Percentiles rank a stretch among this genome's conserved stretches.
Conservation (phyloP, 2,888 invertebrate genomes). For the Adelphocoris suturalis region DNA sequence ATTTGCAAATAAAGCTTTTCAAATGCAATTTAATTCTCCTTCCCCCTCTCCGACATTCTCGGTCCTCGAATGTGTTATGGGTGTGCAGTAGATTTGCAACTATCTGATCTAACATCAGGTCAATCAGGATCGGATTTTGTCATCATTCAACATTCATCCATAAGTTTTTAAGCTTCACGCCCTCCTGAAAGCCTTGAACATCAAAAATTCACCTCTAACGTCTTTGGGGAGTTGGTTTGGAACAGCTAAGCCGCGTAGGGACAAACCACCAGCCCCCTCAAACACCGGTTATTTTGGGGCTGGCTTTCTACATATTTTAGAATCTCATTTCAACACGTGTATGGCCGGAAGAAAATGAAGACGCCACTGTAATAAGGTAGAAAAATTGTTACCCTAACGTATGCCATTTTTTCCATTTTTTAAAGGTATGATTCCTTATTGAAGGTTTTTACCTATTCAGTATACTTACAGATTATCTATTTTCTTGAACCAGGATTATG, state of each 20-base stretch:
- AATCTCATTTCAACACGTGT: conserved; percentile 18
- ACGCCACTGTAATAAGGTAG: background rate
- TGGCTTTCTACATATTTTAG: conserved; percentile 5
- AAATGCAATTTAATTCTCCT: too few relatives aligned
- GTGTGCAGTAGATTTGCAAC: too few relatives aligned
- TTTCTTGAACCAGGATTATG: too few relatives aligned
- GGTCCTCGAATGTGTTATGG: too few relatives aligned
- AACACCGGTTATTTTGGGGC: conserved; percentile 9
- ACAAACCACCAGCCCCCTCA: background rate
- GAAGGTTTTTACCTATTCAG: too few relatives aligned
- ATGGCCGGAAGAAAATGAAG: background rate
- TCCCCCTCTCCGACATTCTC: too few relatives aligned
- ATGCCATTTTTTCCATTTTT: too few relatives aligned
- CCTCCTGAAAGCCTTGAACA: background rate
- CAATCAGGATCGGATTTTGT: background rate
- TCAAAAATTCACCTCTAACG: background rate
- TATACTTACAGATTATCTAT: too few relatives aligned
- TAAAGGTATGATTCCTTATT: too few relatives aligned
- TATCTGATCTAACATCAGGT: background rate
- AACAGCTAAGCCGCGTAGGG: background rate
- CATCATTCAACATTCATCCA: background rate
- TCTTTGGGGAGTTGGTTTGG: background rate
- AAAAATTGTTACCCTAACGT: too few relatives aligned
- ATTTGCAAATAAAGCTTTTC: too few relatives aligned
- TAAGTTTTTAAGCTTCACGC: background rate